Conservation (phyloP, 2,888 invertebrate species). For the Stenodema calcarata region DNA sequence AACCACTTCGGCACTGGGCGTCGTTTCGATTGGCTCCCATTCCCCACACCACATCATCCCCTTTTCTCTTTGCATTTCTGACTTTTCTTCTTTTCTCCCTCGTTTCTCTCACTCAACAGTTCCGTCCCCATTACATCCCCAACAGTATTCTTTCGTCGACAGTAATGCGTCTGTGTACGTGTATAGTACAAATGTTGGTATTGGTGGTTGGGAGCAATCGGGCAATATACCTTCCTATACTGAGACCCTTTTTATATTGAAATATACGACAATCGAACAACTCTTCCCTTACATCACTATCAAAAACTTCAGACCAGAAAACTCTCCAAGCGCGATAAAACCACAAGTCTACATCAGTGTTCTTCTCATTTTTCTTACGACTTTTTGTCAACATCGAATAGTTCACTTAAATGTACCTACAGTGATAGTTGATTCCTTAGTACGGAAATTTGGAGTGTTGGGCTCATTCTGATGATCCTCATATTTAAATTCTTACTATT, state of each 20-base stretch:
- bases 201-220: not conserved
- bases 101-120: not conserved
- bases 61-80: slow-evolving; percentile 15
- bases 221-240: not conserved
- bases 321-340: not conserved
- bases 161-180: not conserved
- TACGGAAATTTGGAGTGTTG: too few species aligned
- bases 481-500: too few species aligned
- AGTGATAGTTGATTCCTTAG: too few species aligned
- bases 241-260: not conserved
- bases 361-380: too few species aligned
- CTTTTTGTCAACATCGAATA: too few species aligned
- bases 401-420: too few species aligned
- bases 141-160: not conserved
- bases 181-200: not conserved
- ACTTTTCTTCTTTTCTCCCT: not conserved
- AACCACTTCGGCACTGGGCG: not conserved
- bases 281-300: not conserved
- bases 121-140: not conserved
- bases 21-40: not conserved
- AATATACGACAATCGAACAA: not conserved
- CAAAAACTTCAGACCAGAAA: not conserved
- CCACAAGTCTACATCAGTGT: not conserved
- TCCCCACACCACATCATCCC: not conserved
- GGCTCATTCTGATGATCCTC: too few species aligned